phyloP scores from a whole-genome alignment of 2,797 vertebrate species.

The Hydrolagus colliei region DNA sequence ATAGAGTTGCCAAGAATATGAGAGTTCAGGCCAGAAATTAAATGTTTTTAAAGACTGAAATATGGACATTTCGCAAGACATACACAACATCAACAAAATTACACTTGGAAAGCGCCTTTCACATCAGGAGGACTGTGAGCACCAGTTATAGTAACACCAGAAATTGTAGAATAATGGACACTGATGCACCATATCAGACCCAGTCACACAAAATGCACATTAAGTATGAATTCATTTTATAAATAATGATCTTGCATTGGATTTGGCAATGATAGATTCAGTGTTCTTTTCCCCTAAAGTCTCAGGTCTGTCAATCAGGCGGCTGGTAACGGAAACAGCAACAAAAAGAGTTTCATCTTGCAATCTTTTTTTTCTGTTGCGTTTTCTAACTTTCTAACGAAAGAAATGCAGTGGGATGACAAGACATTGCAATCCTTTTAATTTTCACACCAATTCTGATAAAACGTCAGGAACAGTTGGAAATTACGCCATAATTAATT shows the following conservation, averaged over 20 bases:
- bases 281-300: no score
- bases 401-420: background rate
- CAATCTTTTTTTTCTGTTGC: background rate
- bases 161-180: background rate
- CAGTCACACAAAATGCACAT: background rate
- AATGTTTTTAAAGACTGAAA: no score
- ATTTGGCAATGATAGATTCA: no score
- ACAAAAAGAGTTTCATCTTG: background rate
- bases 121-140: no score
- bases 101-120: no score
- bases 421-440: background rate
- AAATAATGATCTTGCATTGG: background rate
- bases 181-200: background rate
- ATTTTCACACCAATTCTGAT: background rate
- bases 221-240: slow-evolving; percentile 6
- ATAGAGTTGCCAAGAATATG: no score
- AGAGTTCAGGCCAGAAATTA: no score
- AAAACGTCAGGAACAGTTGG: background rate
- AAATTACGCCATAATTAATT: background rate
- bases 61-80: no score
- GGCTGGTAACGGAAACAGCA: background rate
- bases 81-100: no score
- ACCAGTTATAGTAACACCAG: no score
- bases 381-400: background rate
- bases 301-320: background rate